Conservation (phyloP, 2,113 vertebrate genomes). For the Ctenomys sociabilis region DNA sequence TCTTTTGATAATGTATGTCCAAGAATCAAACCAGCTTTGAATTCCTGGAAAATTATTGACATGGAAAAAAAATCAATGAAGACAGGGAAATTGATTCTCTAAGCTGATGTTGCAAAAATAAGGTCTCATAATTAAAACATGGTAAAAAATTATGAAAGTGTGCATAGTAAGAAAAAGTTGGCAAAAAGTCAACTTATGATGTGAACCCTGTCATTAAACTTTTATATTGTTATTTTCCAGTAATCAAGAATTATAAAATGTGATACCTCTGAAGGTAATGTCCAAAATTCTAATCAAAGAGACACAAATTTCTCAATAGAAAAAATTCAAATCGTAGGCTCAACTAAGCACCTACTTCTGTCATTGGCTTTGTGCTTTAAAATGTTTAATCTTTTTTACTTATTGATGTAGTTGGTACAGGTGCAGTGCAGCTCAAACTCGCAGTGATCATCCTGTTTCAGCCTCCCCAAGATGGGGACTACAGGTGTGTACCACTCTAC, state of each 20-base stretch:
- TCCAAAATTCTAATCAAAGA: neutral
- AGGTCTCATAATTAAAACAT: neutral
- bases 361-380: neutral
- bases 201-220: neutral
- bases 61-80: neutral
- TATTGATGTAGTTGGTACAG: too few species aligned
- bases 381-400: too few species aligned
- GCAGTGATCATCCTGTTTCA: too few species aligned
- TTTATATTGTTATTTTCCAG: neutral
- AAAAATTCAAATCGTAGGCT: neutral
- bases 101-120: neutral
- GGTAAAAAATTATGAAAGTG: neutral
- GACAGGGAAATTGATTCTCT: neutral
- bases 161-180: neutral
- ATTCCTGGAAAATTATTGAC: neutral
- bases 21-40: neutral
- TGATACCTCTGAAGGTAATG: neutral
- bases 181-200: neutral
- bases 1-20: neutral
- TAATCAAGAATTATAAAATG: neutral
- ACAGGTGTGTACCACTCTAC: too few species aligned
- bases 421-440: too few species aligned
- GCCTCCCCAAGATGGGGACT: too few species aligned
- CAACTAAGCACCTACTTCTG: neutral
- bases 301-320: neutral